Conservation (phyloP, 2,113 vertebrate species). For the Syngnathus scovelli region DNA sequence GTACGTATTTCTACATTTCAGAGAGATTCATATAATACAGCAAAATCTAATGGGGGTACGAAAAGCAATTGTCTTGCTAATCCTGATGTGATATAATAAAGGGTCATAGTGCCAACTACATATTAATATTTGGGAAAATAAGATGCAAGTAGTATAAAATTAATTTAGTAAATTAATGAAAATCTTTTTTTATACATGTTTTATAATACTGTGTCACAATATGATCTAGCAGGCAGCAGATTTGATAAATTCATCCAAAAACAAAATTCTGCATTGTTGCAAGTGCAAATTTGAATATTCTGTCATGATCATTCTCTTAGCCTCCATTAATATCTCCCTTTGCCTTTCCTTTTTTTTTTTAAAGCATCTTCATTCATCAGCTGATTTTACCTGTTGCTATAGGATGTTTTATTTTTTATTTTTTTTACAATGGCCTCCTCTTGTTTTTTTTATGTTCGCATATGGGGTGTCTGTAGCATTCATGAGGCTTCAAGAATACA, state of each 20-base stretch:
- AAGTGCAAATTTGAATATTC: conserved; percentile 1
- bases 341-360: not conserved
- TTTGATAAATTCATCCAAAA: not conserved
- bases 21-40: conserved; percentile 28
- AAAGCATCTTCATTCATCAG: not conserved
- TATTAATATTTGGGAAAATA: not conserved
- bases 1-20: conserved; percentile 35
- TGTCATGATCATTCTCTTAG: not conserved
- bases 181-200: not conserved
- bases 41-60: conserved; percentile 42
- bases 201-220: not conserved
- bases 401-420: conserved; percentile 7
- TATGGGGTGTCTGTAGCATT: conserved; percentile 29
- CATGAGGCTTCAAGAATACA: conserved; percentile 19
- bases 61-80: conserved; percentile 25
- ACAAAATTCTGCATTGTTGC: not conserved
- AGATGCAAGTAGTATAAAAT: not conserved
- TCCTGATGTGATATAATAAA: conserved; percentile 23
- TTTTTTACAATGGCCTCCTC: not conserved
- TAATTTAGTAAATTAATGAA: not conserved
- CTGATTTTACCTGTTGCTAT: not conserved
- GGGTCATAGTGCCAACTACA: conserved; percentile 26
- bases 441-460: not conserved
- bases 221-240: not conserved
- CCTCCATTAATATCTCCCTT: not conserved